These are phyloP conservation scores for Microplitis manilae DNA, from an alignment of 2,888 invertebrate species.

Conservation along the genomic window DNA sequence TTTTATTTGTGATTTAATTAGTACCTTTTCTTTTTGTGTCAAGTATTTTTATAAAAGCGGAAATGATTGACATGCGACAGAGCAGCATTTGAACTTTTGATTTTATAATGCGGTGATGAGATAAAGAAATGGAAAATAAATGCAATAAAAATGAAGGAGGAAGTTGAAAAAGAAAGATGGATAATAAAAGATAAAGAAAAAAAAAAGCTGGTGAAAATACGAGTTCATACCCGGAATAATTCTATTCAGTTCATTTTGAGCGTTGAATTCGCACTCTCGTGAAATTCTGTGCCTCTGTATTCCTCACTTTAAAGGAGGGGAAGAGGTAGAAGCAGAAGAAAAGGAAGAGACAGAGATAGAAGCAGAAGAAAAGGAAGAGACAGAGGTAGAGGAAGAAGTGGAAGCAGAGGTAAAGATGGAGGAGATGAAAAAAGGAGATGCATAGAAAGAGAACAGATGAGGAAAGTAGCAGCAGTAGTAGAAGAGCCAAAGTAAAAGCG, in stretches of 20 bases:
- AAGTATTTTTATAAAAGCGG: neutral
- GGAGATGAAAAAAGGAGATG: no score
- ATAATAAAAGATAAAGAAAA: neutral
- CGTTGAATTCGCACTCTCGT: conserved; percentile 17
- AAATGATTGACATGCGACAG: neutral
- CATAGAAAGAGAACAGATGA: neutral
- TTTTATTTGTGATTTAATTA: neutral
- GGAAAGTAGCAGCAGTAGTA: neutral
- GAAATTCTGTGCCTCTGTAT: conserved; percentile 21
- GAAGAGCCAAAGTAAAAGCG: neutral
- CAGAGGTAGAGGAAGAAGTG: neutral
- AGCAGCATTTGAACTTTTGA: neutral
- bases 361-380: neutral
- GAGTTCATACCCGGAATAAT: conserved; percentile 16
- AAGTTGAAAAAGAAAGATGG: neutral
- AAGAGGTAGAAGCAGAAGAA: neutral
- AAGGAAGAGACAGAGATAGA: no score
- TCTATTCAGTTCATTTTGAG: conserved; percentile 19
- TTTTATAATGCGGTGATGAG: neutral
- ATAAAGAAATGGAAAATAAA: neutral
- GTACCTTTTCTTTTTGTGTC: neutral
- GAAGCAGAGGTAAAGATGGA: neutral
- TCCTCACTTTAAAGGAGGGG: neutral
- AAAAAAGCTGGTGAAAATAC: conserved; percentile 12
- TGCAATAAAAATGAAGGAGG: neutral